phyloP scores from a whole-genome alignment of 2,888 invertebrate species.

The Brenthis ino region DNA sequence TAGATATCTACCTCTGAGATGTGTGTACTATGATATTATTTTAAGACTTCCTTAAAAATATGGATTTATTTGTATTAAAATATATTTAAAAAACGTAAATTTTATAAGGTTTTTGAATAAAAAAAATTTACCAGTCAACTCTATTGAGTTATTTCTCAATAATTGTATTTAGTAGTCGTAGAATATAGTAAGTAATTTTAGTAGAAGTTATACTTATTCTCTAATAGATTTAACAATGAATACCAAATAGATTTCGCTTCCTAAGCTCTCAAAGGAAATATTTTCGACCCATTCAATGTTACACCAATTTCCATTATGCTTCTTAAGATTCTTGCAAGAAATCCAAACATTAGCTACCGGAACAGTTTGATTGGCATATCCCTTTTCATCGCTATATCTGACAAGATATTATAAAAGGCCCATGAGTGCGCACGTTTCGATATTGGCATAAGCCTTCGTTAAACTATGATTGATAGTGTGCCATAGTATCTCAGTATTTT shows the following conservation, averaged over 20 bases:
- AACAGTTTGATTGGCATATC: conserved; percentile 47
- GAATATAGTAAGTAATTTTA: too few species aligned
- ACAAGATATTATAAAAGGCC: conserved; percentile 63
- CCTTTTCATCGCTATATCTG: conserved; percentile 49
- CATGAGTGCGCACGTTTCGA: conserved; percentile 70
- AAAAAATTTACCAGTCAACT: too few species aligned
- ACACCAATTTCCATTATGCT: conserved; percentile 23
- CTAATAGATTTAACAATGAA: too few species aligned
- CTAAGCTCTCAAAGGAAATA: conserved; percentile 25
- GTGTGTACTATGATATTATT: too few species aligned
- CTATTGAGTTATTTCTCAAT: too few species aligned
- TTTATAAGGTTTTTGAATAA: too few species aligned
- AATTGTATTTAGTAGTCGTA: too few species aligned
- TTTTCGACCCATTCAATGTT: conserved; percentile 28
- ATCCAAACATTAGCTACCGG: conserved; percentile 40
- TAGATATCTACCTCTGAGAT: too few species aligned
- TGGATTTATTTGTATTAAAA: too few species aligned
- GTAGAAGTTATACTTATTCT: too few species aligned
- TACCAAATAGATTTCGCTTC: conserved; percentile 3
- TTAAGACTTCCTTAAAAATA: too few species aligned
- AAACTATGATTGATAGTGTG: conserved; percentile 79
- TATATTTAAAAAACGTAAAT: too few species aligned
- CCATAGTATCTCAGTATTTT: conserved; percentile 55
- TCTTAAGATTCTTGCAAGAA: conserved; percentile 29
- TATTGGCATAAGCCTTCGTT: conserved; percentile 73